Evolutionary conservation across 2,797 vertebrate genomes (phyloP), one percentile per base, ranked within the genome.

Genomic region (Lacerta bilineata): DNA sequence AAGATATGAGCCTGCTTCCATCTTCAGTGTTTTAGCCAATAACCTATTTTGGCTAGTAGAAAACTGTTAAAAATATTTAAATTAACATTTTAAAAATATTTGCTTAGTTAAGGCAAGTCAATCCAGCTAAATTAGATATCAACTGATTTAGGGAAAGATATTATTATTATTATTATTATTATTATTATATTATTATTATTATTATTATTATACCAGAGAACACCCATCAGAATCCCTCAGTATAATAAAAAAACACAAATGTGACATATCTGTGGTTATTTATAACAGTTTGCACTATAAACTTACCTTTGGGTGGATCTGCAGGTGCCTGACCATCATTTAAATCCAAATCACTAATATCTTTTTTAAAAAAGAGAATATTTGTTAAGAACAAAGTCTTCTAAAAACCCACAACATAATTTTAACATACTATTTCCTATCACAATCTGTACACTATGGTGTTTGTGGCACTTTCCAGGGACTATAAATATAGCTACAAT

Each of bases 331-430:
- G 5, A 9, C 6, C 89, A 41, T 66, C 87, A 0, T 0, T 0
- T 18, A 95, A 91, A 85, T 96, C 95, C 61, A 3, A 10, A 91
- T 95, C 95, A 41, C 69, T 27, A 39, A 96, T 1, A 3, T 2
- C 95, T 95, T 46, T 41, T 9, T 27, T 20, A 3, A 71, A 71
- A n/a, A 80, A 61, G 77, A 89, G 29, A 13, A 46, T 39, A 91
- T 72, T 69, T 1, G 75, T 3, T 43, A 36, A 13, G 8, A 50
- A 55, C 3, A 11, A 46, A 5, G 61, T 23, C 6, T 64, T 64
- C 20, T 5, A 64, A 64, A 64, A 64, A 23, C 61, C 61, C 17
- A 23, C 61, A 18, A 64, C 20, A 64, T 64, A 64, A 55, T 55
- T 55, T 55, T 10, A 55, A 55, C 15, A 15, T 55, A 15, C 64